A percentile compares a stretch with the other conserved stretches of the same genome.
Conservation (phyloP, 2,113 vertebrate genomes). For the Puffinus mauretanicus region DNA sequence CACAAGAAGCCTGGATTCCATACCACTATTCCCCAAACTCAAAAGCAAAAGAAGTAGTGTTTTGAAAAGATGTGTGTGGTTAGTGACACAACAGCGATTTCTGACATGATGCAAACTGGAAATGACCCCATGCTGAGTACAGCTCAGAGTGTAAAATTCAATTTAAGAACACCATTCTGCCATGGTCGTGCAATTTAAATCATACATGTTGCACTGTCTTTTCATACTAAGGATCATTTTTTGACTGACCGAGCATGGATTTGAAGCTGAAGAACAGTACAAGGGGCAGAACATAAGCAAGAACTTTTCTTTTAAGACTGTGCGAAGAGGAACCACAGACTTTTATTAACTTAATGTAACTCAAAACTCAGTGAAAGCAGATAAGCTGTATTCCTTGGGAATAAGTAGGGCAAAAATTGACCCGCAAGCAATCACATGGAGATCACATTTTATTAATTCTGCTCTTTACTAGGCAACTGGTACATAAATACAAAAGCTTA, state of each 20-base stretch:
- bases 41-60: neutral
- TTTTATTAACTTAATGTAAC: neutral
- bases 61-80: neutral
- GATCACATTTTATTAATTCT: conserved; percentile 3
- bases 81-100: neutral
- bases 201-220: neutral
- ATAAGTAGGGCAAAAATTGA: neutral
- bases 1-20: neutral
- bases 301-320: neutral
- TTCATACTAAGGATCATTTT: neutral
- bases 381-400: neutral
- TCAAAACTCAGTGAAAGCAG: neutral
- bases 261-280: neutral
- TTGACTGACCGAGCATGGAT: neutral
- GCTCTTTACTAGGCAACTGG: neutral
- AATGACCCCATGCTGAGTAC: neutral
- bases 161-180: neutral
- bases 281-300: neutral
- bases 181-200: neutral
- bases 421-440: neutral
- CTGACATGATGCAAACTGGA: neutral
- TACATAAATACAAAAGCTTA: neutral
- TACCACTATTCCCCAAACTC: neutral
- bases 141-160: neutral
- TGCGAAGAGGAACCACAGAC: neutral